Evolutionary conservation across 2,113 vertebrate species (phyloP).

Genomic region (Archocentrus centrarchus): DNA sequence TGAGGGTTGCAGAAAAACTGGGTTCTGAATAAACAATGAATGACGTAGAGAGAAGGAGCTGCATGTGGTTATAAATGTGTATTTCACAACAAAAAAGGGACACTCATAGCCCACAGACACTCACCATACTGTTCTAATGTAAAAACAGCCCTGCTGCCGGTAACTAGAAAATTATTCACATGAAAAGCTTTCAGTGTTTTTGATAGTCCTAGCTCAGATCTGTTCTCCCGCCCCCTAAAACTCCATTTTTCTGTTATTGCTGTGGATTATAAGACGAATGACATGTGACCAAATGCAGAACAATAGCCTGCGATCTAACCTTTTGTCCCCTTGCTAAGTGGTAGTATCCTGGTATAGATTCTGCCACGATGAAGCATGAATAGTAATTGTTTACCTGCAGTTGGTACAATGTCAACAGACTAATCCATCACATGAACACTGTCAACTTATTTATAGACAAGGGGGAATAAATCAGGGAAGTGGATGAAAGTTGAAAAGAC

Average conservation of each 20-base stretch:
- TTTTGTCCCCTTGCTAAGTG: constrained; percentile 73
- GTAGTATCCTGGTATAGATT: constrained; percentile 79
- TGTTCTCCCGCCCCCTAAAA: not conserved
- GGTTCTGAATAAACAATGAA: constrained; percentile 65
- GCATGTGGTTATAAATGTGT: constrained; percentile 37
- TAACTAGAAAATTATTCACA: not conserved
- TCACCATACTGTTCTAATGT: not conserved
- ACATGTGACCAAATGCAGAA: constrained; percentile 69
- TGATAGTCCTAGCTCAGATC: not conserved
- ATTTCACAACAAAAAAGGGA: constrained; percentile 41
- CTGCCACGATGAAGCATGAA: constrained; percentile 72
- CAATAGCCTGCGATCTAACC: constrained; percentile 68
- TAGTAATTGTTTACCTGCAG: constrained; percentile 81
- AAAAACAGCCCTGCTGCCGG: constrained; percentile 16
- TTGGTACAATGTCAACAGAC: constrained; percentile 78
- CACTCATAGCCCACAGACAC: constrained; percentile 8
- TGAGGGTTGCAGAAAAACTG: constrained; percentile 51
- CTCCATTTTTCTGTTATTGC: constrained; percentile 18
- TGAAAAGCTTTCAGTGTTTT: not conserved
- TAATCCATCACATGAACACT: constrained; percentile 72
- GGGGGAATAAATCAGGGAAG: constrained; percentile 74
- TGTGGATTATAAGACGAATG: constrained; percentile 34
- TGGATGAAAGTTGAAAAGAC: constrained; percentile 79
- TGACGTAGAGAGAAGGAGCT: constrained; percentile 42
- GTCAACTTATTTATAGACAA: constrained; percentile 78